These are phyloP conservation scores for Threskiornis aethiopicus DNA, from an alignment of 2,797 vertebrate species.

Conservation along the genomic window DNA sequence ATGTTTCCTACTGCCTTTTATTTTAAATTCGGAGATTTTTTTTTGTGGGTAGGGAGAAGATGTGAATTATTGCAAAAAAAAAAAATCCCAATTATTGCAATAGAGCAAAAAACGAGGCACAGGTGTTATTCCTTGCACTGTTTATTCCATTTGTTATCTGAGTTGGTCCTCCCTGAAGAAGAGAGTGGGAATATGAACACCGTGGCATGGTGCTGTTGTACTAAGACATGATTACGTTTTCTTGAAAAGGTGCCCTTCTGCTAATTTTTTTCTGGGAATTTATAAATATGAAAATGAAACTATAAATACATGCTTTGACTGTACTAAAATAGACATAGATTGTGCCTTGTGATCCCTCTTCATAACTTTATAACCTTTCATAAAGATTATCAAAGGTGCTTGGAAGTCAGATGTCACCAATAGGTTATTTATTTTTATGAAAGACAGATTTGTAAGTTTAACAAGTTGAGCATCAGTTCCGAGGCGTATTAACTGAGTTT, in stretches of 20 bases:
- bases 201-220: neutral
- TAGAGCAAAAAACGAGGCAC: neutral
- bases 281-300: constrained; percentile 67
- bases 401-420: neutral
- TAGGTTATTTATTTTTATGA: constrained; percentile 9
- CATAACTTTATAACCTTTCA: constrained; percentile 56
- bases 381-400: neutral
- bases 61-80: constrained; percentile 31
- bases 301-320: constrained; percentile 20
- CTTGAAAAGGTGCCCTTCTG: constrained; percentile 19
- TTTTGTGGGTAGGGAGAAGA: neutral
- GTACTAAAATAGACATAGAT: constrained; percentile 47
- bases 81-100: neutral
- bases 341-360: constrained; percentile 52
- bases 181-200: neutral
- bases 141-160: neutral
- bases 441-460: neutral
- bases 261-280: constrained; percentile 46
- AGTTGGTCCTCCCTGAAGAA: constrained; percentile 44
- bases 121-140: neutral
- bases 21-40: neutral
- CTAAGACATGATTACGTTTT: constrained; percentile 32
- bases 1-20: neutral
- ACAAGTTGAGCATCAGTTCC: constrained; percentile 33
- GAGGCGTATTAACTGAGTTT: constrained; percentile 58